phyloP scores from a whole-genome alignment of 1,140 invertebrate species.

The Trinorchestia longiramus region DNA sequence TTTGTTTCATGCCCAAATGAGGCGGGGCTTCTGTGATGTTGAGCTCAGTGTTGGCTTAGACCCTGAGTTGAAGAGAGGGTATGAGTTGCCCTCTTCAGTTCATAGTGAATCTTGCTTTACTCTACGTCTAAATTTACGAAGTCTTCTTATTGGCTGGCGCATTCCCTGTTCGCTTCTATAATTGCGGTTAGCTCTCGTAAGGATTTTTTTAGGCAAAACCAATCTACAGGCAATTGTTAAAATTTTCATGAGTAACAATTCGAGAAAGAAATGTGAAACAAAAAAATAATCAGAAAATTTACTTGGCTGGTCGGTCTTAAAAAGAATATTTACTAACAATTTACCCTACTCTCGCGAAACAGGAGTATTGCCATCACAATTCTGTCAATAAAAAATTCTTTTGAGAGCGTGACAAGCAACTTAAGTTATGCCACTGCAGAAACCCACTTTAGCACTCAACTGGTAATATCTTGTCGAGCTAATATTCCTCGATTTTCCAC shows the following conservation, averaged over 20 bases:
- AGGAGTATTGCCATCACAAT: no score
- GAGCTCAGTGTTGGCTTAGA: not conserved
- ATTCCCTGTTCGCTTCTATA: not conserved
- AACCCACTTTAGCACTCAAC: no score
- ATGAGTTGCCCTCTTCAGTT: not conserved
- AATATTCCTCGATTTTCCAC: no score
- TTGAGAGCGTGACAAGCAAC: no score
- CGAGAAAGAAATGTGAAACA: not conserved
- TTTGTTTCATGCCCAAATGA: not conserved
- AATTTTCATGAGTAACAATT: not conserved
- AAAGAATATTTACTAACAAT: no score
- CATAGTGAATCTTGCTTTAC: not conserved
- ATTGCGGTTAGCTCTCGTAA: not conserved
- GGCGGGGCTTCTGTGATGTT: not conserved
- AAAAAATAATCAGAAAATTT: no score
- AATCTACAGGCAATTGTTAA: not conserved
- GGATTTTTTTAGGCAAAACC: not conserved
- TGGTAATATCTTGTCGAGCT: no score
- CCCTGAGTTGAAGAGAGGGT: not conserved
- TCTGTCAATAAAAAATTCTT: no score
- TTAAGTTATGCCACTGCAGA: no score
- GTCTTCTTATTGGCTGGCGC: no score
- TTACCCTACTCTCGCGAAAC: no score
- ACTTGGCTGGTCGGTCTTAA: no score
- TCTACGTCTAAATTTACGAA: not conserved